Evolutionary conservation across 1,140 invertebrate genomes (phyloP).

Genomic region (Drosophila pandora): DNA sequence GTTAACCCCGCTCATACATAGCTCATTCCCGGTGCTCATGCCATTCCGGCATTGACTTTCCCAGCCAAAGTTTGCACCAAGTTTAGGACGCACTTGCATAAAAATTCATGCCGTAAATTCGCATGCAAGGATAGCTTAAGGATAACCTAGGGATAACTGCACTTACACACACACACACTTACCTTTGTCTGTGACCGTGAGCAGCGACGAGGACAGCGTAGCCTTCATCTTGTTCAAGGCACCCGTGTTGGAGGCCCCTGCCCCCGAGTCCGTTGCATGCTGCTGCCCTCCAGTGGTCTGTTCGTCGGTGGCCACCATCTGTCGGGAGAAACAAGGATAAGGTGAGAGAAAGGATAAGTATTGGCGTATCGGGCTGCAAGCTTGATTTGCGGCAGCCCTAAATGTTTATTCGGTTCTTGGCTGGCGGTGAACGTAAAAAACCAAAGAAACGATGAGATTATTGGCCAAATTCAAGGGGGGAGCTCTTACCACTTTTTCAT

Average conservation of each 20-base stretch:
- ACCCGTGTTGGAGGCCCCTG: constrained; percentile 76
- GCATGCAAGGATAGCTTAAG: constrained; percentile 46
- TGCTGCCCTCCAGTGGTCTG: constrained; percentile 85
- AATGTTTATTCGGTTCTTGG: constrained; percentile 48
- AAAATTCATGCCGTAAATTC: constrained; percentile 77
- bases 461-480: not conserved
- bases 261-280: constrained; percentile 84
- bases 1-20: constrained; percentile 31
- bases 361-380: constrained; percentile 48
- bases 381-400: constrained; percentile 60
- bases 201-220: constrained; percentile 90
- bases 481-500: not conserved
- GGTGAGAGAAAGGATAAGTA: constrained; percentile 33
- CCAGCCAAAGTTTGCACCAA: constrained; percentile 33
- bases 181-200: constrained; percentile 93
- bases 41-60: constrained; percentile 49
- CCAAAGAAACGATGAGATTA: constrained; percentile 32
- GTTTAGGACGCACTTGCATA: constrained; percentile 64
- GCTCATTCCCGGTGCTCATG: constrained; percentile 56
- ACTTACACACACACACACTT: constrained; percentile 41
- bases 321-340: constrained; percentile 31
- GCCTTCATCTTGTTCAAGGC: constrained; percentile 92
- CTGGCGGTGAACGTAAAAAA: constrained; percentile 25
- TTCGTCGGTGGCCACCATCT: constrained; percentile 91
- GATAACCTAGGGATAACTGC: constrained; percentile 17